Base-by-base conservation (phyloP, 2,888 invertebrate genomes). In the Drosophila villosipedis region DNA sequence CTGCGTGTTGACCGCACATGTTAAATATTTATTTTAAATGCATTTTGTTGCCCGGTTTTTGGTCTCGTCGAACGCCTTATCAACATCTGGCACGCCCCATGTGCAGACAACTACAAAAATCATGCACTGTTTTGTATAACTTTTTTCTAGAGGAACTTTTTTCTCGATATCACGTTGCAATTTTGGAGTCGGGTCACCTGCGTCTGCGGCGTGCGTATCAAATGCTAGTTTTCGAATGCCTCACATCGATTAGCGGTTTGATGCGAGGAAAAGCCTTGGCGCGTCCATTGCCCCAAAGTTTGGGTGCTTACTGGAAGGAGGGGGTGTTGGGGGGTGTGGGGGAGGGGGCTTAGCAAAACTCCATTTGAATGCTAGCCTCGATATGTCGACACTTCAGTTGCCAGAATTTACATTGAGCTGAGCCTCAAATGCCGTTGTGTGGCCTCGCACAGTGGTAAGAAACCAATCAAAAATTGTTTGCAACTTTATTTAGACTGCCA, bases 241-340 rank as follows among this genome's bases (percentile, higher is more conserved):
- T 43, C 19, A 39, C 39, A n/a, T 25, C 62, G 47, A 63, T 64
- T 89, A 85, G 89, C 90, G 85, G 90, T 82, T 68, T 53, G 69
- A 47, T 54, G 61, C 78, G 70, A 79, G 84, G 84, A 80, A 89
- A 89, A 84, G 80, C 85, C 89, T 85, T 89, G 86, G 70, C 60
- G 30, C 70, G 88, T 75, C 33, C 85, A 79, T 67, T 88, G 85
- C 73, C 73, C 73, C 64, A 50, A 60, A 53, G 28, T 52, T 58
- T 22, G 28, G 35, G 2, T 9, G 35, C 33, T 25, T 16, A 16
- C 28, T 31, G 3, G 14, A 37, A 25, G 25, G 30, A 10, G 28
- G 9, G 25, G 3, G 10, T 31, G 31, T 31, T 9, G 6, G 6
- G 5, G 28, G 0, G 16, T 12, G 49, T 37, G 39, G 3, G 30